Conservation (phyloP, 2,113 vertebrate species). For the Helogale parvula region DNA sequence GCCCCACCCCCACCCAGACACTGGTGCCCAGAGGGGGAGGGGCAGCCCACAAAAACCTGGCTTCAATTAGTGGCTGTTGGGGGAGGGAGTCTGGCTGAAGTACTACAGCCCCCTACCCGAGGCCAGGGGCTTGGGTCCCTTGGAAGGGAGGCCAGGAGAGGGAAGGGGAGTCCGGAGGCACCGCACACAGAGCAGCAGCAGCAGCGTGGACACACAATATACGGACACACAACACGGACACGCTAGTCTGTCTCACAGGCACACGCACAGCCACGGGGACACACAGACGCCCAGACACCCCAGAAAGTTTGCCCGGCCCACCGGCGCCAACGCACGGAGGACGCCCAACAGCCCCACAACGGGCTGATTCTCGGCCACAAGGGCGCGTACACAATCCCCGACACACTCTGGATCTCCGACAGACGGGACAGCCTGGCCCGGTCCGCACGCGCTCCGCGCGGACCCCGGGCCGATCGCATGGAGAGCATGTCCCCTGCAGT, state of each 20-base stretch:
- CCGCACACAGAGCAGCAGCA: not conserved
- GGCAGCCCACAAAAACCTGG: constrained; percentile 58
- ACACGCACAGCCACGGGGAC: not conserved
- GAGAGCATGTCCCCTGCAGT: not conserved
- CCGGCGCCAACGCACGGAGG: not conserved
- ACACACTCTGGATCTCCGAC: fast-evolving
- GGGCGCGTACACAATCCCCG: fast-evolving
- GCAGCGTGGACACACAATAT: not conserved
- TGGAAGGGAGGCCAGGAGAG: not conserved
- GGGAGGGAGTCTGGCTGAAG: not conserved
- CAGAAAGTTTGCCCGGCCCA: fast-evolving
- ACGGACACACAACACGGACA: not conserved
- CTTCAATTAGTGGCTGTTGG: constrained; percentile 69
- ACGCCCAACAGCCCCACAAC: too few relatives aligned
- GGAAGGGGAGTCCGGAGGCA: not conserved
- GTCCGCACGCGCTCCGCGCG: not conserved
- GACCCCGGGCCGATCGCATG: not conserved
- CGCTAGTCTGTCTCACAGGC: not conserved
- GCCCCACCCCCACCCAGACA: not conserved
- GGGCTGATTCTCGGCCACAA: fast-evolving
- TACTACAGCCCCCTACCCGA: not conserved
- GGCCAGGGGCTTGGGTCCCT: not conserved
- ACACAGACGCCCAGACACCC: not conserved
- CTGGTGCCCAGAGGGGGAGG: constrained; percentile 6
- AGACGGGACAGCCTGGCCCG: fast-evolving